phyloP scores from a whole-genome alignment of 2,113 vertebrate genomes.

The Chamaea fasciata region DNA sequence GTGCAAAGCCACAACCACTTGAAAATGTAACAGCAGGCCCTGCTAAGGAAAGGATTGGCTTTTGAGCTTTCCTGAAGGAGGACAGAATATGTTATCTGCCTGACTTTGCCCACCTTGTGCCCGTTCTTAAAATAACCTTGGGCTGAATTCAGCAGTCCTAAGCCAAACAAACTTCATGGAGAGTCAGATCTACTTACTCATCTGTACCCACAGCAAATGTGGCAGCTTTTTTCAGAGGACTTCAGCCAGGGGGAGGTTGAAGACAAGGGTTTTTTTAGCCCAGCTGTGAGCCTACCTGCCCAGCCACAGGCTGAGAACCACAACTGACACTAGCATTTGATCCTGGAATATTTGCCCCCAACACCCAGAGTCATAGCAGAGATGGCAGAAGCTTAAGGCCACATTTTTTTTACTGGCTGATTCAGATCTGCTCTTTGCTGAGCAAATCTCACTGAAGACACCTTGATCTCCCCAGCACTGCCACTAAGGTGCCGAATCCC shows the following conservation, averaged over 20 bases:
- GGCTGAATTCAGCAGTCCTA: background rate
- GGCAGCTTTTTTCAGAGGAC: background rate
- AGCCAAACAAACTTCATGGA: background rate
- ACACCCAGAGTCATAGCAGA: background rate
- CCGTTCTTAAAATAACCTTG: background rate
- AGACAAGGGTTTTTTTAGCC: background rate
- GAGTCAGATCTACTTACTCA: background rate
- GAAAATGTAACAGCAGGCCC: background rate
- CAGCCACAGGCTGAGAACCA: background rate
- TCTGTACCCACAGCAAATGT: background rate
- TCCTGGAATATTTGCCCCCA: background rate
- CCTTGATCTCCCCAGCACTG: accelerated
- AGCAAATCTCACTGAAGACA: background rate
- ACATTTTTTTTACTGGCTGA: background rate
- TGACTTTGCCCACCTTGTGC: background rate
- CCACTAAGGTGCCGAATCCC: background rate
- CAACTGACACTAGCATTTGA: background rate
- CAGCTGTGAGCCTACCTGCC: background rate
- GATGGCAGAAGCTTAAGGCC: background rate
- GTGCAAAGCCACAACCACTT: background rate
- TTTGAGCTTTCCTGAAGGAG: background rate
- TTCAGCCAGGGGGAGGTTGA: background rate
- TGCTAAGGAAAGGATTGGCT: background rate
- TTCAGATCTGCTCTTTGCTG: background rate
- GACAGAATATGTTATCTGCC: background rate